These are phyloP conservation scores for Hypotaenidia philippensis DNA, from an alignment of 2,797 vertebrate genomes.

Conservation along the genomic window DNA sequence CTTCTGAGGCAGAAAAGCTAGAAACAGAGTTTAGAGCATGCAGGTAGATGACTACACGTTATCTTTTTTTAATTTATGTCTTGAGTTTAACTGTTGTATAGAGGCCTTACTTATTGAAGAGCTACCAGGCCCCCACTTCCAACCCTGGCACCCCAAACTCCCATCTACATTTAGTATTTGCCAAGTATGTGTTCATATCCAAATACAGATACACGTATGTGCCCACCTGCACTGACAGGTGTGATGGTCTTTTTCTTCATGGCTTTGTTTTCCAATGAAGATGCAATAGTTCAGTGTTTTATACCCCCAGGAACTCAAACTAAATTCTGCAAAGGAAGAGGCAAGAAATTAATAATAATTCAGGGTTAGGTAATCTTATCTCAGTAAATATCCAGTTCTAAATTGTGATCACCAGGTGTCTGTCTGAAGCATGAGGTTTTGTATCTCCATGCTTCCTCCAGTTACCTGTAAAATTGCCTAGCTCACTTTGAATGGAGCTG, in stretches of 20 bases:
- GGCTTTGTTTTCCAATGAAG: background rate
- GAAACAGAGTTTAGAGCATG: background rate
- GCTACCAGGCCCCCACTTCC: background rate
- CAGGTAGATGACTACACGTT: background rate
- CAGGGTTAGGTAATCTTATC: background rate
- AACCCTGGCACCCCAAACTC: background rate
- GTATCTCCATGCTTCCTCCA: background rate
- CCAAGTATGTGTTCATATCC: background rate
- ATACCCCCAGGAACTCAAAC: background rate
- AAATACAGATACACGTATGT: accelerated
- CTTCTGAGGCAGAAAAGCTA: background rate
- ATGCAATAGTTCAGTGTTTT: background rate
- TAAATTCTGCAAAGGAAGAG: background rate
- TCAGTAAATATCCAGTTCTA: background rate
- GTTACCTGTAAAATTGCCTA: background rate
- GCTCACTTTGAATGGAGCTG: background rate
- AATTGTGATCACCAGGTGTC: background rate
- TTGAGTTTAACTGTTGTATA: accelerated
- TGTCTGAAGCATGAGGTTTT: background rate
- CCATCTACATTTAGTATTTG: background rate
- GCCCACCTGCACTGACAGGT: background rate
- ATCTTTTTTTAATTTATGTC: background rate
- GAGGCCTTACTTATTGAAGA: background rate
- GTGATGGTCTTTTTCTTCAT: background rate
- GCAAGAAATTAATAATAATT: background rate